Evolutionary conservation across 2,113 vertebrate genomes (phyloP).

Genomic region (Merops nubicus): DNA sequence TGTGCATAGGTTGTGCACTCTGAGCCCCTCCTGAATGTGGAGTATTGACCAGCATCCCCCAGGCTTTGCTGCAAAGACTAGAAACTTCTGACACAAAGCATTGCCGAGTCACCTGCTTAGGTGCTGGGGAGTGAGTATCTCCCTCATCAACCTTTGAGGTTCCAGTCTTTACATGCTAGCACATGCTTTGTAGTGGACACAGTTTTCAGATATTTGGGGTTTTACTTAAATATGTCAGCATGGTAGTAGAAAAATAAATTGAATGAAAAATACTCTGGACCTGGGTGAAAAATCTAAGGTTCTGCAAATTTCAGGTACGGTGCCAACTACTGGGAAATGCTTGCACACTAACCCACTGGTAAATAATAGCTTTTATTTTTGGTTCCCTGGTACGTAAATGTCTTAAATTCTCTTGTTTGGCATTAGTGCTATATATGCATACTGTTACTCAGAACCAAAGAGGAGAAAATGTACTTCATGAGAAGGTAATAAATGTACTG

Average conservation of each 20-base stretch:
- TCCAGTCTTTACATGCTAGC: not conserved
- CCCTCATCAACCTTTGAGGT: not conserved
- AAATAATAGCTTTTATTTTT: constrained; percentile 15
- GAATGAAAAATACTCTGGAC: not conserved
- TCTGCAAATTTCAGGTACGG: not conserved
- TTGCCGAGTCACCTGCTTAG: not conserved
- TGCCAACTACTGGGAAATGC: not conserved
- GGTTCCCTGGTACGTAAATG: not conserved
- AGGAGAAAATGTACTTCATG: not conserved
- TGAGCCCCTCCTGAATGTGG: not conserved
- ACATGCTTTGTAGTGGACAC: not conserved
- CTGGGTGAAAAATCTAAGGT: not conserved
- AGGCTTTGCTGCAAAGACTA: not conserved
- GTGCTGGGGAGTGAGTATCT: not conserved
- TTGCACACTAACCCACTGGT: not conserved
- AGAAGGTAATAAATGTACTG: not conserved
- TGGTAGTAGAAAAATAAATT: not conserved
- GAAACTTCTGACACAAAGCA: not conserved
- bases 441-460: not conserved
- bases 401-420: not conserved
- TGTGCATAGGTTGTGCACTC: rapidly evolving
- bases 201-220: not conserved
- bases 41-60: no score
- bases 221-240: not conserved
- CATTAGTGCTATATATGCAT: not conserved